These are phyloP conservation scores for Sussaba pulchella DNA, from an alignment of 2,888 invertebrate genomes.

Conservation along the genomic window DNA sequence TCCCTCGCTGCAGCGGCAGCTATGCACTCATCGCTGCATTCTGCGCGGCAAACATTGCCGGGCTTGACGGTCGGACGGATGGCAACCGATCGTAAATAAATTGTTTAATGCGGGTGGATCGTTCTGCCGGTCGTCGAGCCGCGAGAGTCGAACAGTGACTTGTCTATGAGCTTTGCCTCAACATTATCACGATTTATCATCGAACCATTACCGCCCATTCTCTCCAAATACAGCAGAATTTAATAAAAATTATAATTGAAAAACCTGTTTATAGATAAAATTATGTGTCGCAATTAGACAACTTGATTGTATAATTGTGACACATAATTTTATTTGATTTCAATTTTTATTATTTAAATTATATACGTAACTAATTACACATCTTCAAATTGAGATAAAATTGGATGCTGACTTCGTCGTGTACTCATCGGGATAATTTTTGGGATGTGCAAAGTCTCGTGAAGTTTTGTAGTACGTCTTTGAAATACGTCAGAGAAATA, in stretches of 20 bases:
- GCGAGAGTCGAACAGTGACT: background rate
- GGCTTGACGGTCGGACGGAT: conserved; percentile 23
- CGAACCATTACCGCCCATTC: too few species aligned
- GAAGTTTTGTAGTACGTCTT: background rate
- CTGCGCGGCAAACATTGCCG: conserved; percentile 24
- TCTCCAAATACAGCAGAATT: too few species aligned
- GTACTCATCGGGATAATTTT: background rate
- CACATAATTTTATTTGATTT: too few species aligned
- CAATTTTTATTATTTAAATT: too few species aligned
- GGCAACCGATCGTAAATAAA: conserved; percentile 60
- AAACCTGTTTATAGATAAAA: too few species aligned
- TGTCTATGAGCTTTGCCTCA: background rate
- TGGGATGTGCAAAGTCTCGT: background rate
- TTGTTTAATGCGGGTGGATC: conserved; percentile 48
- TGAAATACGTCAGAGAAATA: too few species aligned
- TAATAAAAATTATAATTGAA: too few species aligned
- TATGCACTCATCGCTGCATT: background rate
- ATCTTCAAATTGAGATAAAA: too few species aligned
- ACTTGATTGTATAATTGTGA: too few species aligned
- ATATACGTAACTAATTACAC: too few species aligned
- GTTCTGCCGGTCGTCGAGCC: conserved; percentile 29
- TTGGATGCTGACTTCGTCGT: too few species aligned
- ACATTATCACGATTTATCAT: background rate
- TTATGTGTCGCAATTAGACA: too few species aligned
- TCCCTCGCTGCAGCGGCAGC: background rate